These are phyloP conservation scores for Battus philenor DNA, from an alignment of 1,140 invertebrate species.

Conservation along the genomic window DNA sequence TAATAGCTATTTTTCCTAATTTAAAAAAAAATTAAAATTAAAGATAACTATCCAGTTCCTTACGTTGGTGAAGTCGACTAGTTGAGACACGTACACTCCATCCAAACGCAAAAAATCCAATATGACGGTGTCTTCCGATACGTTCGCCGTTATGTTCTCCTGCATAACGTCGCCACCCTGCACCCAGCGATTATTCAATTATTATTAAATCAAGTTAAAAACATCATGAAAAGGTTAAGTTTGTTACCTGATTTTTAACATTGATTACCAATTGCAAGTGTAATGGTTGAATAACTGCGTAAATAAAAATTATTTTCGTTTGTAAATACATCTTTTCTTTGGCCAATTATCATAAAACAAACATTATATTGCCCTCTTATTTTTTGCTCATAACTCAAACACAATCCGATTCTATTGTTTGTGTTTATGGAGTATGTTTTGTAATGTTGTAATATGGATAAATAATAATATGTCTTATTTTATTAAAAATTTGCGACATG, in stretches of 20 bases:
- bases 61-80: slow-evolving; percentile 96
- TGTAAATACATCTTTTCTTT: slow-evolving; percentile 18
- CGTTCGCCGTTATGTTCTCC: slow-evolving; percentile 93
- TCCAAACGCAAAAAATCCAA: slow-evolving; percentile 93
- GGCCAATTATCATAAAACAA: too few species aligned
- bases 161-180: slow-evolving; percentile 95
- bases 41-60: too few species aligned
- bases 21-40: not conserved
- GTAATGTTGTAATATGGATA: not conserved
- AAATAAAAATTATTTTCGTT: slow-evolving; percentile 33
- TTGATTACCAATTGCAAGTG: slow-evolving; percentile 64
- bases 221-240: slow-evolving; percentile 1
- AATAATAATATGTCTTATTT: too few species aligned
- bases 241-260: slow-evolving; percentile 60
- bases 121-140: slow-evolving; percentile 90
- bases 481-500: too few species aligned
- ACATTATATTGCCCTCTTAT: not conserved
- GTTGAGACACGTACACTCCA: slow-evolving; percentile 92
- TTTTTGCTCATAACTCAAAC: not conserved
- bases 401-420: slow-evolving; percentile 7
- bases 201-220: too few species aligned
- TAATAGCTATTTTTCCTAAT: not conserved
- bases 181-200: slow-evolving; percentile 40
- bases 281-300: slow-evolving; percentile 32
- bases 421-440: slow-evolving; percentile 10